Evolutionary conservation across 1,140 invertebrate genomes (phyloP), one percentile per base, ranked within the genome.

Genomic region (Caerostris extrusa): DNA sequence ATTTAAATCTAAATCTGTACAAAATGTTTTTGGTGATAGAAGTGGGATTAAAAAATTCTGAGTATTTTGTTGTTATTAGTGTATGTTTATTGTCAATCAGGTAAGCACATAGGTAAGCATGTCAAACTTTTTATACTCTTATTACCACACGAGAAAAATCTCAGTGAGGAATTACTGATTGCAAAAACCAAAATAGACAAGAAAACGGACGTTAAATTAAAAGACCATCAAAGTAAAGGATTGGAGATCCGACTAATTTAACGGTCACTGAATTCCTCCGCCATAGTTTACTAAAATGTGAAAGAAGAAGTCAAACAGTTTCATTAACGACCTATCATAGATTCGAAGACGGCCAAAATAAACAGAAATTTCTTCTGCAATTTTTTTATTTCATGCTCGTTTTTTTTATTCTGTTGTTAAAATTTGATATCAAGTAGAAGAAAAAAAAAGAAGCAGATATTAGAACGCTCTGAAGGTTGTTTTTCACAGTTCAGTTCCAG

Each of bases 401-500:
- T 53, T 77, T 77, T 71, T 77, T 50, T 53, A 14, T 12, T 50
- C 34, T 34, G 34, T 77, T 77, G 10, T 77, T 17, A 77, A 77
- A 64, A 77, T 8, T 34, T 77, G 19, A 50, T 34, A 77, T 77
- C 34, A 77, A 77, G 12, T 8, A 3, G 69, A 77, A 10, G 17
- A 12, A 12, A 10, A 77, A 77, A 34, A 77, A 34, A 10, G 34
- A 34, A 34, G 34, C 34, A 34, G 34, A 34, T 34, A 34, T 50
- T 17, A 10, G 19, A 77, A 10, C 12, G 5, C 34, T 77, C 12
- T 77, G 34, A 34, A 77, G 34, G 71, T 77, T 77, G 12, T 34
- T 50, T 77, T 77, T 77, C 71, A 77, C 71, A 77, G 71, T 77
- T 77, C 71, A 77, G 3, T 77, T 7, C 71, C 71, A 77, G 71